phyloP scores from a whole-genome alignment of 2,797 vertebrate species.

The Thaleichthys pacificus region DNA sequence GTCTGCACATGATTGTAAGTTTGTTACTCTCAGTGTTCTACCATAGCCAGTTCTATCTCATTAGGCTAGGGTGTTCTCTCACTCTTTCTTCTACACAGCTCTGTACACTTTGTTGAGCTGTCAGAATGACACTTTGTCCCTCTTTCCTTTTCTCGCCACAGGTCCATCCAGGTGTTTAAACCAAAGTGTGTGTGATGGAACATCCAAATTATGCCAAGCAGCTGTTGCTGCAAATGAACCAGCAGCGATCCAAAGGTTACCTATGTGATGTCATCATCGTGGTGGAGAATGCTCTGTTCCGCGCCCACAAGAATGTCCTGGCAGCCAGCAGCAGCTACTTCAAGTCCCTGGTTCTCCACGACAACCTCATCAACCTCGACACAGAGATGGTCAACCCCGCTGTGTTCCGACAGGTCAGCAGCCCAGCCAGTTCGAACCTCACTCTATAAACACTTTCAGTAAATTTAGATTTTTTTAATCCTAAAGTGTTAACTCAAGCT shows the following conservation, averaged over 20 bases:
- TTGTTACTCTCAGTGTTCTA: background rate
- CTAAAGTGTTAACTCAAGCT: background rate
- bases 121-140: background rate
- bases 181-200: constrained; percentile 76
- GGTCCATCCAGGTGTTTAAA: constrained; percentile 33
- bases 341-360: constrained; percentile 87
- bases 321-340: constrained; percentile 93
- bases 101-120: background rate
- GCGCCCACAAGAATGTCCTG: constrained; percentile 90
- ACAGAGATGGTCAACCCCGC: constrained; percentile 90
- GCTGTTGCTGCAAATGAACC: constrained; percentile 89
- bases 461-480: background rate
- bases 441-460: background rate
- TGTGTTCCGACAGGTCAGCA: constrained; percentile 81
- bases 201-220: constrained; percentile 92
- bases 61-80: background rate
- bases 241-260: constrained; percentile 91
- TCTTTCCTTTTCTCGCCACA: background rate
- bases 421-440: background rate
- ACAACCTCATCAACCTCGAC: constrained; percentile 90
- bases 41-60: background rate
- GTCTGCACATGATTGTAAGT: background rate
- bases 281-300: constrained; percentile 90
- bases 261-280: constrained; percentile 91
- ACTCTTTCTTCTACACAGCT: background rate